Conservation (phyloP, 2,888 invertebrate genomes). For the Acleris sparsana region DNA sequence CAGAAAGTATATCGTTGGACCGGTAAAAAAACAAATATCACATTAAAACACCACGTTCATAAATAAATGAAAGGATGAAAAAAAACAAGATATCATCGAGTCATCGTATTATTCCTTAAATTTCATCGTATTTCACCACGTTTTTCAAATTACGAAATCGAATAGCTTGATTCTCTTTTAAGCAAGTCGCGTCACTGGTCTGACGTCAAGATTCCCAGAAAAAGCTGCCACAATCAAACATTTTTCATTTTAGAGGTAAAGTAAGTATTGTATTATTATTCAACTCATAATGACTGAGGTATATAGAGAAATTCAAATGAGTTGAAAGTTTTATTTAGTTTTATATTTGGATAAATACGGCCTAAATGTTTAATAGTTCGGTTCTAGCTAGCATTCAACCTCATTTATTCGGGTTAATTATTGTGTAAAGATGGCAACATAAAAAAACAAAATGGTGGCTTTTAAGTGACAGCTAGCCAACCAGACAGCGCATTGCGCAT, state of each 20-base stretch:
- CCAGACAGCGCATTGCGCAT: conserved; percentile 76
- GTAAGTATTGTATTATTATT: not conserved
- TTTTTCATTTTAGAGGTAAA: not conserved
- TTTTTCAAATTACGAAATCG: conserved; percentile 5
- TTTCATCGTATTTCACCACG: conserved; percentile 9
- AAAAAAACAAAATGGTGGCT: conserved; percentile 61
- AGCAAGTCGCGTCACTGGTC: conserved; percentile 19
- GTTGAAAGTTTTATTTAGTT: too few relatives aligned
- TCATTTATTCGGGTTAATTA: conserved; percentile 13
- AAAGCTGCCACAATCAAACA: conserved; percentile 10
- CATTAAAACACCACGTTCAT: too few relatives aligned
- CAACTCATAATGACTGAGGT: not conserved
- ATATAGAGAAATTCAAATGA: not conserved
- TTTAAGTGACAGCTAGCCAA: conserved; percentile 48
- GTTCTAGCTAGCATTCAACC: too few relatives aligned
- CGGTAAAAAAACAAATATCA: too few relatives aligned
- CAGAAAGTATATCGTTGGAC: too few relatives aligned
- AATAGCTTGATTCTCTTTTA: conserved; percentile 4
- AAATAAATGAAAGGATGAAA: too few relatives aligned
- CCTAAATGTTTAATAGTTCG: too few relatives aligned
- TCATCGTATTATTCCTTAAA: not conserved
- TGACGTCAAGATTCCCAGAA: conserved; percentile 24
- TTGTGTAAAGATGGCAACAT: conserved; percentile 49
- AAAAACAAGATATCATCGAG: too few relatives aligned
- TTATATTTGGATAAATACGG: too few relatives aligned